Evolutionary conservation across 2,113 vertebrate genomes (phyloP), one percentile per base, ranked within the genome.

Genomic region (Acrocephalus kingi): DNA sequence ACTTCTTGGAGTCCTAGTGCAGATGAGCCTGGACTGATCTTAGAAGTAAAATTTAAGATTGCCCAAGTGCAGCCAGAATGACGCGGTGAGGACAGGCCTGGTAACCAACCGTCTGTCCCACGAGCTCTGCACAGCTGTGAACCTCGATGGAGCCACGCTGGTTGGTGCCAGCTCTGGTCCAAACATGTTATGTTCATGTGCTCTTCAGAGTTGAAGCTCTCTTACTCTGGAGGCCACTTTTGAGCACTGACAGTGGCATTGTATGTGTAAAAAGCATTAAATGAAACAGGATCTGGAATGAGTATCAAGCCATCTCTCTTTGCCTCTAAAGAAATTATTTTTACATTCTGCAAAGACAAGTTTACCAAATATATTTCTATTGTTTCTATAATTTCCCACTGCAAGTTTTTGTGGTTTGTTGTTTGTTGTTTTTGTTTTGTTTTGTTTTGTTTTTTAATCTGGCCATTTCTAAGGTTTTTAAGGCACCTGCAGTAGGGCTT

Each of bases 81-180:
- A 21, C 4, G 1, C 1, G 2, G 11, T 30, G 41, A 35, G 18
- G 62, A 23, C 20, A 35, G 59, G 33, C 64, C 22, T 59, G 77
- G 17, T 56, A 28, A 31, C 27, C 0, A 28, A 31, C 27, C 0
- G 0, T 27, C 46, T 69, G 43, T 69, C 15, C 27, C 46, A 1
- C 0, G 14, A 19, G 51, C 49, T 85, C 27, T 1, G 1, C 8
- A 0, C 20, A 67, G 20, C 66, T 9, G 5, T 31, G 64, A 83
- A 2, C n/a, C 22, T 76, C 0, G 0, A 3, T 7, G 22, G 52
- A 51, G 43, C 55, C 17, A 6, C 5, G 0, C 46, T 63, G 33
- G 23, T 63, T 63, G 33, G 23, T 63, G 75, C 30, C 68, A 73
- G 20, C 46, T 56, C 10, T 48, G 22, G 3, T 45, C 41, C 3